A percentile compares a stretch with the other conserved stretches of the same genome.
Evolutionary conservation across 2,888 invertebrate species (phyloP).

Genomic region (Cryptocephalus primarius): DNA sequence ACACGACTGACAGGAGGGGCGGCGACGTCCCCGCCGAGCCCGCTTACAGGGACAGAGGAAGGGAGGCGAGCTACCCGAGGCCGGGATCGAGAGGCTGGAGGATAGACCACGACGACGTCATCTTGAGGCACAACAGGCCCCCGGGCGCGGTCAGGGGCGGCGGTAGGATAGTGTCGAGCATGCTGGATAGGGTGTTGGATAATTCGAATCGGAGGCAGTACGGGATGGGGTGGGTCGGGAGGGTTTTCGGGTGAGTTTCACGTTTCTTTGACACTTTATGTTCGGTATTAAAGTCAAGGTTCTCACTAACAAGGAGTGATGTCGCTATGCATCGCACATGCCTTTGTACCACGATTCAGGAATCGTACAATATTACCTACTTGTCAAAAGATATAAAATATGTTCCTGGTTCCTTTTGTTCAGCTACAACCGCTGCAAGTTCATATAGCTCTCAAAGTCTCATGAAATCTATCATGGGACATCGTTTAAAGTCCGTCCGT

Average conservation of each 20-base stretch:
- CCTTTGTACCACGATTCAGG: no score
- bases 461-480: no score
- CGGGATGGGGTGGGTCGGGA: constrained; percentile 72
- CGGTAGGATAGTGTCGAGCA: constrained; percentile 60
- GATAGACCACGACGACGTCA: constrained; percentile 37
- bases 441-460: no score
- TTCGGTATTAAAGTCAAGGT: no score
- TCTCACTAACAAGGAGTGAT: no score
- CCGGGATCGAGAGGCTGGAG: constrained; percentile 32
- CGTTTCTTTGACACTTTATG: neutral
- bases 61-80: constrained; percentile 1
- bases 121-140: constrained; percentile 23
- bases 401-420: no score
- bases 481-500: no score
- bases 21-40: constrained; percentile 11
- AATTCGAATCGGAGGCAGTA: constrained; percentile 82
- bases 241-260: constrained; percentile 57
- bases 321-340: no score
- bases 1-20: constrained; percentile 21
- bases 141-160: constrained; percentile 40
- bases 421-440: no score
- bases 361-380: no score
- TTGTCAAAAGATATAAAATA: no score
- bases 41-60: constrained; percentile 10
- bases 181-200: constrained; percentile 79